Percentiles rank a stretch among this genome's conserved stretches.
phyloP scores from a whole-genome alignment of 1,140 invertebrate genomes.

The Periplaneta americana region DNA sequence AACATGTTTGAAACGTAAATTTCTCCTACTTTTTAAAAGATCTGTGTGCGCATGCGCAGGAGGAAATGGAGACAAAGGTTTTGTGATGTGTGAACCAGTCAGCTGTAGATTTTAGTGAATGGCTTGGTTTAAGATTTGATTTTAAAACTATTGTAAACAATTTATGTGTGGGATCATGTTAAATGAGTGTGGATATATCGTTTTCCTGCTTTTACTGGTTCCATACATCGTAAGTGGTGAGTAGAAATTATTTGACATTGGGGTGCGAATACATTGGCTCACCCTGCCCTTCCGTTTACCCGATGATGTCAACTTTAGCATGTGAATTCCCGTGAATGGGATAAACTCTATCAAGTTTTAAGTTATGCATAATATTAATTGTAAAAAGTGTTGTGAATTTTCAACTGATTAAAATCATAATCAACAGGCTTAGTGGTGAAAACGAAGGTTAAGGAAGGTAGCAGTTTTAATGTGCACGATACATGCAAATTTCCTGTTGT shows the following conservation, averaged over 20 bases:
- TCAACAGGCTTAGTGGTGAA: too few relatives aligned
- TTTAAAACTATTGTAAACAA: neutral
- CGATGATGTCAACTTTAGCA: neutral
- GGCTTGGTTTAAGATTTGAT: constrained; percentile 6
- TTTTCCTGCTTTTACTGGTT: constrained; percentile 45
- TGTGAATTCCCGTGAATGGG: neutral
- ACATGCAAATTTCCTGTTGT: too few relatives aligned
- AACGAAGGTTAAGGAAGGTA: too few relatives aligned
- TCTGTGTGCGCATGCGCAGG: neutral
- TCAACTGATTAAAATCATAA: too few relatives aligned
- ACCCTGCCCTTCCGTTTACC: constrained; percentile 6
- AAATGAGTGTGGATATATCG: constrained; percentile 50
- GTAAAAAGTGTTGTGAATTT: too few relatives aligned
- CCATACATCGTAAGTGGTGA: constrained; percentile 45
- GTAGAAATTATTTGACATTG: constrained; percentile 22
- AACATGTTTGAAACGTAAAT: neutral
- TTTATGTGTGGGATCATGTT: constrained; percentile 44
- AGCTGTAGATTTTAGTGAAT: constrained; percentile 15
- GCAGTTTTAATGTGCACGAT: too few relatives aligned
- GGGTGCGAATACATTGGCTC: neutral
- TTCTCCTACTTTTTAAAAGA: neutral
- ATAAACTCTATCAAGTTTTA: too few relatives aligned
- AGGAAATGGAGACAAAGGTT: constrained; percentile 4
- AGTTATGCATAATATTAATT: too few relatives aligned
- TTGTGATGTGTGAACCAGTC: constrained; percentile 3